phyloP scores from a whole-genome alignment of 2,888 invertebrate genomes.

The Synanthedon formicaeformis region DNA sequence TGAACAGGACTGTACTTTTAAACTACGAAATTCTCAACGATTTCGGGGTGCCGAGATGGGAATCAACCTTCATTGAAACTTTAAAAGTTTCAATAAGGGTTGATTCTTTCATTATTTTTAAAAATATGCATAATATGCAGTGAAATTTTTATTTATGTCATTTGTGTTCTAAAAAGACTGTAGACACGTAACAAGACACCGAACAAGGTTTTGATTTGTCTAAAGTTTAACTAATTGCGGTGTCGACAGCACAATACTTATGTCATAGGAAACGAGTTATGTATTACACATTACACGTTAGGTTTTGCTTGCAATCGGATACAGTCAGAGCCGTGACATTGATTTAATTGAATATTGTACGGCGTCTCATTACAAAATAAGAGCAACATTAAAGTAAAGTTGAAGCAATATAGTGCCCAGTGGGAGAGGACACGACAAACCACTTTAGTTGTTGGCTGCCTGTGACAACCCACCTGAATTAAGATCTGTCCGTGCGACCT shows the following conservation, averaged over 20 bases:
- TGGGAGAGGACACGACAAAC: slow-evolving; percentile 43
- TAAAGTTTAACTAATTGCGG: slow-evolving; percentile 4
- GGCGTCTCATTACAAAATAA: slow-evolving; percentile 36
- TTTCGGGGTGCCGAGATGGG: too few relatives aligned
- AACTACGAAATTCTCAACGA: too few relatives aligned
- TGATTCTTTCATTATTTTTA: too few relatives aligned
- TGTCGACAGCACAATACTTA: slow-evolving; percentile 15
- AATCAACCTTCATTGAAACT: too few relatives aligned
- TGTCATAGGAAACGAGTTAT: slow-evolving; percentile 23
- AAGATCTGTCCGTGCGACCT: slow-evolving; percentile 16
- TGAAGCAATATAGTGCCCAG: slow-evolving; percentile 30
- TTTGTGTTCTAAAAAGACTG: too few relatives aligned
- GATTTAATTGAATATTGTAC: slow-evolving; percentile 29
- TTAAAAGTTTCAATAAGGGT: too few relatives aligned
- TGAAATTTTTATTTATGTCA: too few relatives aligned
- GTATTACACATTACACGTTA: slow-evolving; percentile 7
- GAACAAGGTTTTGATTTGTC: slow-evolving; percentile 1
- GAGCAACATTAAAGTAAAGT: slow-evolving; percentile 26
- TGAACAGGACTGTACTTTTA: too few relatives aligned
- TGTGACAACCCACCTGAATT: slow-evolving; percentile 30
- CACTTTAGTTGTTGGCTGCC: slow-evolving; percentile 30
- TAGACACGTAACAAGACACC: too few relatives aligned
- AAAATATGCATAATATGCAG: too few relatives aligned
- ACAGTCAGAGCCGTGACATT: slow-evolving; percentile 11
- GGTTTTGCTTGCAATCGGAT: slow-evolving; percentile 18